Conservation (phyloP, 1,140 invertebrate species). For the Tetragnatha versicolor region DNA sequence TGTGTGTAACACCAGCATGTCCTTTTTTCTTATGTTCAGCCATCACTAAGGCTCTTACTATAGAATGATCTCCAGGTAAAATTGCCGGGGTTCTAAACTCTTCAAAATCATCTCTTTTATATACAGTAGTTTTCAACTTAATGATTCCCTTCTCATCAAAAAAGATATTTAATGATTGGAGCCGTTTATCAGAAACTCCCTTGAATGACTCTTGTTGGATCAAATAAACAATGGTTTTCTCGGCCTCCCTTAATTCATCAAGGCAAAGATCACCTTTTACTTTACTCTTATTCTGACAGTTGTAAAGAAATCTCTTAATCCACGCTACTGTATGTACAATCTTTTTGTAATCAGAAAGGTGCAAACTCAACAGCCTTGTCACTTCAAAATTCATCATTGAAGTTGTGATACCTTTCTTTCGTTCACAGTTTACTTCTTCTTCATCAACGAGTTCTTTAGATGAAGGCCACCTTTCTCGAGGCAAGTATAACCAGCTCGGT, state of each 20-base stretch:
- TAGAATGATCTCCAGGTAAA: neutral
- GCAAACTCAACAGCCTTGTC: neutral
- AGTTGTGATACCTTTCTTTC: neutral
- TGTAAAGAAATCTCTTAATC: neutral
- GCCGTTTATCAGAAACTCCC: neutral
- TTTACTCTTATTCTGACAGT: neutral
- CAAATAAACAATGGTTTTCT: neutral
- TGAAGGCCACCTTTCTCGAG: slow-evolving; percentile 18
- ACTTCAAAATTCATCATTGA: neutral
- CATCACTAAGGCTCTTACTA: neutral
- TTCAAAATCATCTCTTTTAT: neutral
- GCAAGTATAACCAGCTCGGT: neutral
- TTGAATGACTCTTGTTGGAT: slow-evolving; percentile 10
- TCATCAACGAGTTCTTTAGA: neutral
- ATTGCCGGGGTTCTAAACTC: slow-evolving; percentile 1
- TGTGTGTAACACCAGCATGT: neutral
- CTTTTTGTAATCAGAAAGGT: neutral
- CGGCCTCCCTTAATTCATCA: neutral
- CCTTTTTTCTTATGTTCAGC: neutral
- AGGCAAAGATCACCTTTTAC: neutral
- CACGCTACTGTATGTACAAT: slow-evolving; percentile 7
- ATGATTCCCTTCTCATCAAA: slow-evolving; percentile 13
- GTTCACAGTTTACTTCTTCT: neutral
- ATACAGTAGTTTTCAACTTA: neutral
- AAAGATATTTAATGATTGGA: neutral